These are phyloP conservation scores for Euspilapteryx auroguttella DNA, from an alignment of 2,888 invertebrate genomes.

Conservation along the genomic window DNA sequence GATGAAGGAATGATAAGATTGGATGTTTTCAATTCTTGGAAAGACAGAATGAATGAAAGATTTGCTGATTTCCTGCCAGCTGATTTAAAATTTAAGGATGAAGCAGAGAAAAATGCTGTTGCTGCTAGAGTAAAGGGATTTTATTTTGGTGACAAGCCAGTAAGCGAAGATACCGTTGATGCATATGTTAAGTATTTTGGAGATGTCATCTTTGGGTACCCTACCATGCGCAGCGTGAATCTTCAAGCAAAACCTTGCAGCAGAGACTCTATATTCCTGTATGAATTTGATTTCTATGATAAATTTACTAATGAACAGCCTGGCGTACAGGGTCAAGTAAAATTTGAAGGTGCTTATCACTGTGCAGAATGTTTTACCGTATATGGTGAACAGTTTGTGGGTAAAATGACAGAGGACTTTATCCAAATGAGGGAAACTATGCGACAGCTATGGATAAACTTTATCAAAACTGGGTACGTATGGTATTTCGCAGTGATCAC, in stretches of 20 bases:
- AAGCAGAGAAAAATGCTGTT: conserved; percentile 1
- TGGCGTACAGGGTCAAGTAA: no score
- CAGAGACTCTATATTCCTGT: no score
- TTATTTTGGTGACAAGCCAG: conserved; percentile 3
- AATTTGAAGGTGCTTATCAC: no score
- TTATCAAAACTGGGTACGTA: no score
- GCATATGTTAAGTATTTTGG: conserved; percentile 8
- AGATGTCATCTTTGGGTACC: conserved; percentile 16
- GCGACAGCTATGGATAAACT: no score
- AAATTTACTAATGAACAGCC: no score
- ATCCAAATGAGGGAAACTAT: no score
- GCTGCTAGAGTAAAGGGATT: conserved; percentile 2
- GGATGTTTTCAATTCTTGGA: conserved; percentile 1
- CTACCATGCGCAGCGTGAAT: conserved; percentile 1
- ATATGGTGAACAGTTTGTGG: no score
- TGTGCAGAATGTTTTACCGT: no score
- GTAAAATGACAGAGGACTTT: no score
- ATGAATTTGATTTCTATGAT: no score
- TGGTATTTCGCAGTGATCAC: no score
- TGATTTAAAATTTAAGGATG: conserved; percentile 3
- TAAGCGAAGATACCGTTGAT: neutral
- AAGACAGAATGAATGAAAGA: conserved; percentile 4
- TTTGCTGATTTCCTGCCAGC: conserved; percentile 5
- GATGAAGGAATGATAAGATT: conserved; percentile 4
- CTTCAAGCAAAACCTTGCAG: conserved; percentile 2